These are phyloP conservation scores for Actinia tenebrosa DNA, from an alignment of 64 coral and sea anemone species.

Conservation along the genomic window DNA sequence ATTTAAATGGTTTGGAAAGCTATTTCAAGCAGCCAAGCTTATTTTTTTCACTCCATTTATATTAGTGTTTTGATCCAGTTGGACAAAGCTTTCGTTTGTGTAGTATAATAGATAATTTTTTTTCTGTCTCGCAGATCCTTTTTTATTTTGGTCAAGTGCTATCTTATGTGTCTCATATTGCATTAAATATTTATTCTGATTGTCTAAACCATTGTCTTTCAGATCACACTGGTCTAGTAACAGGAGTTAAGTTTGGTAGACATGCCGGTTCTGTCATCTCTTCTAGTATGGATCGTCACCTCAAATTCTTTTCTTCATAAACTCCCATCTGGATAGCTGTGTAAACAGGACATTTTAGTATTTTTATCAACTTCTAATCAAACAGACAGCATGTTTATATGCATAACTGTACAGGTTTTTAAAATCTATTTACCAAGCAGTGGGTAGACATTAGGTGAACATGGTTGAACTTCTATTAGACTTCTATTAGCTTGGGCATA, in stretches of 20 bases:
- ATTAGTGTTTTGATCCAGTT: too few species aligned
- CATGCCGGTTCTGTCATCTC: constrained; percentile 84
- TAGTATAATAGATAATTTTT: too few species aligned
- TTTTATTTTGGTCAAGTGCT: too few species aligned
- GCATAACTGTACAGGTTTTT: background rate
- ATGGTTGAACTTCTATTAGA: too few species aligned
- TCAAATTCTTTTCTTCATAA: constrained; percentile 87
- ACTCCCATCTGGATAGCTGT: background rate
- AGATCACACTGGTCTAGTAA: constrained; percentile 88
- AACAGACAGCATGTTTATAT: background rate
- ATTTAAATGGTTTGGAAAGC: too few species aligned
- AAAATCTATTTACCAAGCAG: background rate
- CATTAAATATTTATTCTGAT: background rate
- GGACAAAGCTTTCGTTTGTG: too few species aligned
- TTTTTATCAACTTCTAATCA: background rate
- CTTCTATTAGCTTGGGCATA: too few species aligned
- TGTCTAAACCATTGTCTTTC: background rate
- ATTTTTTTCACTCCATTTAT: too few species aligned
- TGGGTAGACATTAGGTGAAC: too few species aligned
- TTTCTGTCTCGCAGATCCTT: too few species aligned
- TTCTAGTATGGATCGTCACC: constrained; percentile 87
- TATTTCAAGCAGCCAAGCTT: too few species aligned
- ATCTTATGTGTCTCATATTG: too few species aligned
- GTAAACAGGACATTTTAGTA: background rate
- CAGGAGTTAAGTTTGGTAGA: constrained; percentile 91